Evolutionary conservation across 1,140 invertebrate genomes (phyloP).

Genomic region (Leguminivora glycinivorella): DNA sequence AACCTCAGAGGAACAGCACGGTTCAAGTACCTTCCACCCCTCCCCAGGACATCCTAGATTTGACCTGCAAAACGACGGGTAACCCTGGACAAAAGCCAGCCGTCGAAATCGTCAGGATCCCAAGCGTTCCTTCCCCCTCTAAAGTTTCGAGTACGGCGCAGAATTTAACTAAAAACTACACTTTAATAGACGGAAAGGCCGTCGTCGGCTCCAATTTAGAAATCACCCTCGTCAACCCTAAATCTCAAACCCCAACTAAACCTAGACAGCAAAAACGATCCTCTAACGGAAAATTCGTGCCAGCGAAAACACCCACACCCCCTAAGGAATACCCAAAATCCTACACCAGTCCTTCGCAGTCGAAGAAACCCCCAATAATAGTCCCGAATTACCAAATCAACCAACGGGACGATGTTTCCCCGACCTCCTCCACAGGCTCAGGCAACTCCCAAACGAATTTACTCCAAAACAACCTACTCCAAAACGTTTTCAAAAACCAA

Average conservation of each 20-base stretch:
- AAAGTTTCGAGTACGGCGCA: slow-evolving; percentile 51
- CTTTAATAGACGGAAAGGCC: slow-evolving; percentile 58
- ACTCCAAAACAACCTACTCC: slow-evolving; percentile 40
- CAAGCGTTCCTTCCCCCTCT: slow-evolving; percentile 47
- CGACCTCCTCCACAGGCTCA: slow-evolving; percentile 44
- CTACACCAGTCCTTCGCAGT: slow-evolving; percentile 42
- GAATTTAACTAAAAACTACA: slow-evolving; percentile 68
- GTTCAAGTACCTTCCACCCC: slow-evolving; percentile 35
- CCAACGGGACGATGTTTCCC: slow-evolving; percentile 48
- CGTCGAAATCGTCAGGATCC: slow-evolving; percentile 75
- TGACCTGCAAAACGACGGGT: slow-evolving; percentile 69
- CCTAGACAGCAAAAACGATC: slow-evolving; percentile 62
- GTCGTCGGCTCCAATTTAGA: slow-evolving; percentile 80
- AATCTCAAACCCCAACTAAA: slow-evolving; percentile 55
- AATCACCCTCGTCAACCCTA: slow-evolving; percentile 80
- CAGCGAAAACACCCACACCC: slow-evolving; percentile 61
- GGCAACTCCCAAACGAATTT: slow-evolving; percentile 41
- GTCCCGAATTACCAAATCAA: slow-evolving; percentile 60
- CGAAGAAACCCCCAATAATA: slow-evolving; percentile 51
- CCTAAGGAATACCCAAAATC: slow-evolving; percentile 55
- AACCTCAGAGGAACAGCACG: slow-evolving; percentile 44
- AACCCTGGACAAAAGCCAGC: slow-evolving; percentile 62
- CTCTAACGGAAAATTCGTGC: slow-evolving; percentile 71
- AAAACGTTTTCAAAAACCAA: slow-evolving; percentile 45
- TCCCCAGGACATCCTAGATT: slow-evolving; percentile 75